These are phyloP conservation scores for Zoanthus solanderi DNA, from an alignment of 92 coral and sea anemone species.

Conservation along the genomic window DNA sequence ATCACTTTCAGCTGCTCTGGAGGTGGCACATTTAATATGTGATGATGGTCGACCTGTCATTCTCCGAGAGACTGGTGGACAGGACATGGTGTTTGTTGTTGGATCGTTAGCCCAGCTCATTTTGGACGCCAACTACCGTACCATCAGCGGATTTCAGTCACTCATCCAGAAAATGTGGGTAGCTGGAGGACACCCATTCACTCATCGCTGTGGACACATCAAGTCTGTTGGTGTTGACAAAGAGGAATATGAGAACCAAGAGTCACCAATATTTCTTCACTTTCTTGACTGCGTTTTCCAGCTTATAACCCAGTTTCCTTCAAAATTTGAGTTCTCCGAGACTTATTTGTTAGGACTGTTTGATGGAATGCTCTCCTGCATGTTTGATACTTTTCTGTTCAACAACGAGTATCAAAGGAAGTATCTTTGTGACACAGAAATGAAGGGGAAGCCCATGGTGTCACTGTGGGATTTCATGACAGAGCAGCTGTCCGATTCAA, in stretches of 20 bases:
- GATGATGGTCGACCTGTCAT: constrained; percentile 86
- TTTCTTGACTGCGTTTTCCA: constrained; percentile 97
- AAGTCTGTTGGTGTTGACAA: constrained; percentile 53
- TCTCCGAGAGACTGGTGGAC: constrained; percentile 84
- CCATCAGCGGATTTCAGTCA: constrained; percentile 93
- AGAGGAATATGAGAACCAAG: constrained; percentile 79
- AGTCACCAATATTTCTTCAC: constrained; percentile 94
- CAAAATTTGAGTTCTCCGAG: constrained; percentile 96
- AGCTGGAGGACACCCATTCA: constrained; percentile 95
- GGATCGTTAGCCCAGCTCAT: constrained; percentile 88
- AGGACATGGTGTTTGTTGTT: constrained; percentile 89
- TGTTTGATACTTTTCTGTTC: constrained; percentile 95
- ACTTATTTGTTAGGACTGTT: constrained; percentile 84
- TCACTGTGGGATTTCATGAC: constrained; percentile 92
- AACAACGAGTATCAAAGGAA: constrained; percentile 88
- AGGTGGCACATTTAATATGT: constrained; percentile 79
- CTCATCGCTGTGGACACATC: constrained; percentile 88
- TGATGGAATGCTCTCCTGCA: constrained; percentile 93
- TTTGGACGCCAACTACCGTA: constrained; percentile 89
- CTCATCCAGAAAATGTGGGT: constrained; percentile 99
- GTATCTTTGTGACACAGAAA: constrained; percentile 68
- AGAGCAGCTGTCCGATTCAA: constrained; percentile 82
- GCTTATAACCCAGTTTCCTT: constrained; percentile 89
- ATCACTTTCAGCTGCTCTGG: constrained; percentile 83
- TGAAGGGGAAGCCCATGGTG: constrained; percentile 68